Evolutionary conservation across 1,140 invertebrate species (phyloP).

Genomic region (Musca domestica): DNA sequence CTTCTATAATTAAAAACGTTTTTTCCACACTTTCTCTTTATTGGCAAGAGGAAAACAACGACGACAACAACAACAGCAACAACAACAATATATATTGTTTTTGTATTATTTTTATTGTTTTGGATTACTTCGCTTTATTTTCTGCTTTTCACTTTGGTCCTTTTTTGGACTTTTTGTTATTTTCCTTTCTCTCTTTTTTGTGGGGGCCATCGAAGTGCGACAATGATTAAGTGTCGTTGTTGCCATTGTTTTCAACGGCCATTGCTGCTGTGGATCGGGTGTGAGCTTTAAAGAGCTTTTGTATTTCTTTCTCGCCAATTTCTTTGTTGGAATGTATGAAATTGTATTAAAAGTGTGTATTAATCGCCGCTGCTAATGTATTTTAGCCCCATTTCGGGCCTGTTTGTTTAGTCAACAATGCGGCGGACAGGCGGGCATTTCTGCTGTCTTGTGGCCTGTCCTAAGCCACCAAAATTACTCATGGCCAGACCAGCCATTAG

Average conservation of each 20-base stretch:
- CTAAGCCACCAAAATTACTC: slow-evolving; percentile 19
- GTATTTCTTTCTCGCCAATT: neutral
- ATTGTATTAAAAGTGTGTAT: slow-evolving; percentile 16
- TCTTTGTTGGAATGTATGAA: slow-evolving; percentile 6
- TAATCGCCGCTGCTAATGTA: slow-evolving; percentile 16
- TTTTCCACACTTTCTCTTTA: slow-evolving; percentile 12
- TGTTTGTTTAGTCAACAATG: neutral
- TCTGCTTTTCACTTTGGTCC: neutral
- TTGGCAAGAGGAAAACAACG: neutral
- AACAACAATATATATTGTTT: slow-evolving; percentile 13
- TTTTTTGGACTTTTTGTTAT: neutral
- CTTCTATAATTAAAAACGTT: slow-evolving; percentile 15
- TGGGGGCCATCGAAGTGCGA: slow-evolving; percentile 1
- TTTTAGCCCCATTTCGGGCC: neutral
- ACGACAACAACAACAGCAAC: neutral
- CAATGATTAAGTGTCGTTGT: slow-evolving; percentile 20
- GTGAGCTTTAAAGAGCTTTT: neutral
- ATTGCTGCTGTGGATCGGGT: neutral
- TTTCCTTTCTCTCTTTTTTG: no score
- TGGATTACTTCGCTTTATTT: neutral
- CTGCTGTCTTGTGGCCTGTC: neutral
- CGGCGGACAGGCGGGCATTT: neutral
- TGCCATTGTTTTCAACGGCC: slow-evolving; percentile 5
- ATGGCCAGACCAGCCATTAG: slow-evolving; percentile 11
- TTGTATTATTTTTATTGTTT: slow-evolving; percentile 1